Base-by-base conservation (phyloP, 1,140 invertebrate species). In the Drosophila auraria region DNA sequence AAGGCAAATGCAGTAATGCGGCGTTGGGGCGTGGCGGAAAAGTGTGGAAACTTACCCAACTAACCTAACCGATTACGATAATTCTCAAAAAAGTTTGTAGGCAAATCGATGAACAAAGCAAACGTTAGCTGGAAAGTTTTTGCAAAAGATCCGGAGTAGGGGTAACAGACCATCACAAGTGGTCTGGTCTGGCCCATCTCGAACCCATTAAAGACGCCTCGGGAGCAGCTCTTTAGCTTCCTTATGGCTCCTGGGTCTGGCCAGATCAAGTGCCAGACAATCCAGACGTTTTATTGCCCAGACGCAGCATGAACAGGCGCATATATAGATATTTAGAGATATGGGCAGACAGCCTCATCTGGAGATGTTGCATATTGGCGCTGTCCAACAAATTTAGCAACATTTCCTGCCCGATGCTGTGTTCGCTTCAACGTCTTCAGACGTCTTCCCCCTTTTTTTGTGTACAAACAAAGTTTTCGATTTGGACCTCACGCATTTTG, bases 171-270 rank as follows among this genome's bases (percentile, higher is more conserved):
- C 30, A 38, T 23, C 15, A 25, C 53, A 74, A 74, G 71, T 77
- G 74, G 50, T 51, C 73, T 50, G 33, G 44, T 50, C 33, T 56
- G 14, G 45, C 38, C 17, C 74, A 59, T 64, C 74, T 73, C 61
- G 66, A 72, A 51, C 15, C 61, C 77, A 80, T 80, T 80, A 80
- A 80, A 80, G 68, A 80, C 56, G 76, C 74, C 74, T 75, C 74
- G 71, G 54, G 59, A 64, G 64, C 54, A 53, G 36, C 69, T 72
- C 68, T 71, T 51, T 44, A 44, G 66, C 66, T 74, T 74, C 71
- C 71, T 73, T 61, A 74, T 74, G 71, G 71, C 38, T 44, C 44
- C 44, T 17, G 25, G 38, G 56, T 50, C 66, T 71, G 77, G 76
- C 15, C 53, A 59, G 66, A 72, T 79, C 77, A 72, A 79, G 77